Evolutionary conservation across 2,797 vertebrate species (phyloP).

Genomic region (Selene dorsalis): DNA sequence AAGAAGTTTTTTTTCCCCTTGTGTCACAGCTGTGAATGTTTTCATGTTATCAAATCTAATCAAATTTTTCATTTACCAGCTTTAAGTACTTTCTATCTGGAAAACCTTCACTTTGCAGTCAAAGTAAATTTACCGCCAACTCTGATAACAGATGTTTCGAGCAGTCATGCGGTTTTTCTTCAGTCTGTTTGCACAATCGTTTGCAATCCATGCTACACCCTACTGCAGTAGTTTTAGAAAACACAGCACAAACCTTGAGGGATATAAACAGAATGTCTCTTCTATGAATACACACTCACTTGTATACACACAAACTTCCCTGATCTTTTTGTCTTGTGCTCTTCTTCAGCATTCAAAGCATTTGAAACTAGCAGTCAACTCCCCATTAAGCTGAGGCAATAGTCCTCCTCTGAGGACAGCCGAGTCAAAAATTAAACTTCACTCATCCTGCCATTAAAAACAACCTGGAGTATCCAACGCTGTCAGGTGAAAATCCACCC

Average conservation of each 20-base stretch:
- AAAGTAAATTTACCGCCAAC: background rate
- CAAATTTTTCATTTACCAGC: background rate
- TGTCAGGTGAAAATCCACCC: slow-evolving; percentile 68
- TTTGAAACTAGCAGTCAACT: slow-evolving; percentile 60
- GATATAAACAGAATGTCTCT: slow-evolving; percentile 31
- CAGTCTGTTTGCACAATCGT: slow-evolving; percentile 6
- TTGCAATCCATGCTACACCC: background rate
- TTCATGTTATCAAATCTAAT: background rate
- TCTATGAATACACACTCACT: slow-evolving; percentile 19
- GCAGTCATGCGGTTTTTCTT: background rate
- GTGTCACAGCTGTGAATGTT: background rate
- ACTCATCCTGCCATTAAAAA: slow-evolving; percentile 71
- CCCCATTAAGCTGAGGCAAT: slow-evolving; percentile 63
- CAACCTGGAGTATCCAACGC: slow-evolving; percentile 71
- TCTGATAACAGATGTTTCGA: background rate
- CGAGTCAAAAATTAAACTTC: slow-evolving; percentile 66
- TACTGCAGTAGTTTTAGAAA: slow-evolving; percentile 20
- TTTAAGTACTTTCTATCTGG: background rate
- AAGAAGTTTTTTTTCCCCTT: background rate
- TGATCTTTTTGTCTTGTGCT: slow-evolving; percentile 40
- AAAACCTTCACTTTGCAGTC: slow-evolving; percentile 11
- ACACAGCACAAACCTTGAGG: slow-evolving; percentile 31
- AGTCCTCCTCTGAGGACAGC: slow-evolving; percentile 68
- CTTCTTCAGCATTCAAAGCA: slow-evolving; percentile 61
- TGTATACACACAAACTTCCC: slow-evolving; percentile 22